Conservation (phyloP, 2,797 vertebrate genomes). For the Numenius phaeopus region DNA sequence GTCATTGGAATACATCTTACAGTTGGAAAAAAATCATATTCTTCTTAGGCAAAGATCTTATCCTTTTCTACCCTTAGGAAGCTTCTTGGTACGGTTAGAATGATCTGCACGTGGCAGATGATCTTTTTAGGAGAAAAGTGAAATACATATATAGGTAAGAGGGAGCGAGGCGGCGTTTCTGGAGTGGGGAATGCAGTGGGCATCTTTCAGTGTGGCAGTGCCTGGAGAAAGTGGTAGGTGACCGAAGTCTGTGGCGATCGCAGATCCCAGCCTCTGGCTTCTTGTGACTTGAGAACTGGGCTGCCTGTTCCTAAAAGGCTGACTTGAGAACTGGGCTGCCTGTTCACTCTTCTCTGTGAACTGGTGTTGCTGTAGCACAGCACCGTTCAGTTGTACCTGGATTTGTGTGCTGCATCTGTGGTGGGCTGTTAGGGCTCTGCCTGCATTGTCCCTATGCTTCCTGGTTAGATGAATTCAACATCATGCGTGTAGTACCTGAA, state of each 20-base stretch:
- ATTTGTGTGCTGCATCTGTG: background rate
- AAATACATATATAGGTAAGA: background rate
- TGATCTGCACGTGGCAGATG: background rate
- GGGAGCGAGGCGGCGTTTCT: background rate
- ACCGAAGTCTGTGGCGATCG: background rate
- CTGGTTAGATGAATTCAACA: background rate
- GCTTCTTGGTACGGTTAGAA: background rate
- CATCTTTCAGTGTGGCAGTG: background rate
- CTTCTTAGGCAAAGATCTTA: background rate
- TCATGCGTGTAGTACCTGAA: rapidly evolving
- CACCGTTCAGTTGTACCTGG: rapidly evolving
- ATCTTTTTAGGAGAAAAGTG: background rate
- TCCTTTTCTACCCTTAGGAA: background rate
- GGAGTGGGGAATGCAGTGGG: background rate
- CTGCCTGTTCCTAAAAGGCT: background rate
- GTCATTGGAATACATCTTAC: background rate
- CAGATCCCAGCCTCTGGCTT: background rate
- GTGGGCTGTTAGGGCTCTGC: background rate
- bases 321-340: background rate
- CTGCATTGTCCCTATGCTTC: background rate
- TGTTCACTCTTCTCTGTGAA: background rate
- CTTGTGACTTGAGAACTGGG: background rate
- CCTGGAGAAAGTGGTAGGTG: background rate
- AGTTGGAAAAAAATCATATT: background rate
- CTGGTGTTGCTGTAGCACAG: rapidly evolving